Percentiles rank a stretch among this genome's conserved stretches.
Evolutionary conservation across 92 coral and sea anemone species (phyloP).

Genomic region (Isaurus tuberculatus): DNA sequence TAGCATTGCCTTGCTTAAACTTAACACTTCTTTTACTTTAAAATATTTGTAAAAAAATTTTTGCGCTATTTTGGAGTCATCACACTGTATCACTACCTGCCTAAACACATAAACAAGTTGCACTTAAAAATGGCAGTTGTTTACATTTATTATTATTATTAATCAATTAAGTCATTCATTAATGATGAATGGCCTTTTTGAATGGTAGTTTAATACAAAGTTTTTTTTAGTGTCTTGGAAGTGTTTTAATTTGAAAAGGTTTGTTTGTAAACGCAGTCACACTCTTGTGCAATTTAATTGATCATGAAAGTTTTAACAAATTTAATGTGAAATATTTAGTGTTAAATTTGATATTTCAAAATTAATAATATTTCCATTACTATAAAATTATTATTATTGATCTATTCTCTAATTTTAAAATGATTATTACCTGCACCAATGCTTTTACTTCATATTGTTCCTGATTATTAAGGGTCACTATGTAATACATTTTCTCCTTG

Average conservation of each 20-base stretch:
- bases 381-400: constrained; percentile 2
- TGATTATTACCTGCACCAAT: too few species aligned
- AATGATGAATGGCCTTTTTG: too few species aligned
- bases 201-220: too few species aligned
- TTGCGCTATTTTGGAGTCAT: constrained; percentile 1
- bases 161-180: neutral
- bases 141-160: neutral
- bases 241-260: neutral
- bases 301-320: constrained; percentile 4
- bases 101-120: constrained; percentile 7
- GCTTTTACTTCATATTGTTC: constrained; percentile 3
- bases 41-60: too few species aligned
- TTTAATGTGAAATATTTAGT: neutral
- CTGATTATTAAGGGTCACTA: constrained; percentile 10
- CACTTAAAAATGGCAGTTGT: neutral
- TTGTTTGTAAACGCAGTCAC: neutral
- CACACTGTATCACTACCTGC: neutral
- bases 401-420: neutral
- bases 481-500: neutral
- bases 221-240: neutral
- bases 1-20: neutral
- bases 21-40: neutral
- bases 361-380: neutral
- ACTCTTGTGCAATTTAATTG: neutral
- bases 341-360: neutral